Evolutionary conservation across 2,113 vertebrate species (phyloP).

Genomic region (Bubo bubo): DNA sequence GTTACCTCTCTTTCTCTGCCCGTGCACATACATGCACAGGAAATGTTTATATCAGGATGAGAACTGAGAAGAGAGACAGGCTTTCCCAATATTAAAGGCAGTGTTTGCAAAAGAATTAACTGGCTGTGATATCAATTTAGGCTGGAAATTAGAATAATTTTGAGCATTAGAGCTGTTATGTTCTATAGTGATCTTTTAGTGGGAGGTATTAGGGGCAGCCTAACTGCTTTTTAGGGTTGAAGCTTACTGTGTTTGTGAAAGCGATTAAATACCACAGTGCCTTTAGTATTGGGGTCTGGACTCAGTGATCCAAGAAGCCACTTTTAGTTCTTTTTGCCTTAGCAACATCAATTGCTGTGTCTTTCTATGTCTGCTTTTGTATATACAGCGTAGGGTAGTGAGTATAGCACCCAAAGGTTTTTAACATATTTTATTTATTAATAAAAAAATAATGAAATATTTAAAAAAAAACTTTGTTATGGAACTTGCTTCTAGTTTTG

Average conservation of each 20-base stretch:
- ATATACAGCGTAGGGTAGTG: not conserved
- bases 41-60: not conserved
- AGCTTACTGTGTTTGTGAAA: not conserved
- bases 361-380: conserved; percentile 31
- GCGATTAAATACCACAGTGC: not conserved
- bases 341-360: not conserved
- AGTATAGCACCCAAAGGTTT: not conserved
- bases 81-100: not conserved
- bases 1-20: not conserved
- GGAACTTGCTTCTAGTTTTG: not conserved
- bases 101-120: not conserved
- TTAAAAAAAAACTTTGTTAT: not conserved
- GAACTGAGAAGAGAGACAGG: not conserved
- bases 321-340: not conserved
- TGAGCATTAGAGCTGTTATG: not conserved
- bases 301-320: not conserved
- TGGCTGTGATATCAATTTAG: not conserved
- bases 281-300: not conserved
- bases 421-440: not conserved
- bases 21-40: not conserved
- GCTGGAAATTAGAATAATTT: not conserved
- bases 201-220: not conserved
- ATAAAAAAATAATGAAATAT: not conserved
- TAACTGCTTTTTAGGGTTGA: not conserved
- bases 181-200: not conserved